Conservation (phyloP, 1,140 invertebrate genomes). For the Teleogryllus occipitalis region DNA sequence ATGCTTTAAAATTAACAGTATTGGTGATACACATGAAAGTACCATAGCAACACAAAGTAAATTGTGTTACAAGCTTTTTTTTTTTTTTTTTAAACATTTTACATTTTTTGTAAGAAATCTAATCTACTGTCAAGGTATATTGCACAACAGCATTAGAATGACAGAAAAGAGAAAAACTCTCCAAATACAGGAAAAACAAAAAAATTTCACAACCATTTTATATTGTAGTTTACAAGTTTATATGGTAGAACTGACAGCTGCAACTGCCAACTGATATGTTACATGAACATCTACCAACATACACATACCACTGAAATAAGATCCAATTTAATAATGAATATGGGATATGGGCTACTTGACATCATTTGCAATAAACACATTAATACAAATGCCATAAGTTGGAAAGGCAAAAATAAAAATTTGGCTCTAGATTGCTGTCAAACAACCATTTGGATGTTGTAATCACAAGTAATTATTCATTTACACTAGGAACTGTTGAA, state of each 20-base stretch:
- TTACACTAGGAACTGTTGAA: too few relatives aligned
- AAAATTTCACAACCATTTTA: conserved; percentile 3
- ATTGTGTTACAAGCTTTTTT: not conserved
- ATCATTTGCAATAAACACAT: too few relatives aligned
- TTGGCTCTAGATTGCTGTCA: too few relatives aligned
- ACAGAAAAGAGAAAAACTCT: conserved; percentile 5
- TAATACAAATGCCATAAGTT: too few relatives aligned
- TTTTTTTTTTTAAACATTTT: not conserved
- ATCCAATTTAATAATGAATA: too few relatives aligned
- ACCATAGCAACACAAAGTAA: not conserved
- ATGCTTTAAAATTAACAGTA: not conserved
- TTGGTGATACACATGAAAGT: not conserved
- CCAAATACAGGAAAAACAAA: not conserved
- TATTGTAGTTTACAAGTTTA: conserved; percentile 6
- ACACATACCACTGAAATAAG: too few relatives aligned
- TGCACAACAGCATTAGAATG: not conserved
- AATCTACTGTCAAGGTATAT: not conserved
- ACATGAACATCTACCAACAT: not conserved
- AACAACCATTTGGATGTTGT: too few relatives aligned
- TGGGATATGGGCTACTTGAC: too few relatives aligned
- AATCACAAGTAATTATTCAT: too few relatives aligned
- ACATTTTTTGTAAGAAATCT: not conserved
- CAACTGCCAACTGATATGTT: not conserved
- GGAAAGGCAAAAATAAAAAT: too few relatives aligned
- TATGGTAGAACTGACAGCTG: not conserved